These are phyloP conservation scores for Nesoenas mayeri DNA, from an alignment of 2,113 vertebrate species.

Conservation along the genomic window DNA sequence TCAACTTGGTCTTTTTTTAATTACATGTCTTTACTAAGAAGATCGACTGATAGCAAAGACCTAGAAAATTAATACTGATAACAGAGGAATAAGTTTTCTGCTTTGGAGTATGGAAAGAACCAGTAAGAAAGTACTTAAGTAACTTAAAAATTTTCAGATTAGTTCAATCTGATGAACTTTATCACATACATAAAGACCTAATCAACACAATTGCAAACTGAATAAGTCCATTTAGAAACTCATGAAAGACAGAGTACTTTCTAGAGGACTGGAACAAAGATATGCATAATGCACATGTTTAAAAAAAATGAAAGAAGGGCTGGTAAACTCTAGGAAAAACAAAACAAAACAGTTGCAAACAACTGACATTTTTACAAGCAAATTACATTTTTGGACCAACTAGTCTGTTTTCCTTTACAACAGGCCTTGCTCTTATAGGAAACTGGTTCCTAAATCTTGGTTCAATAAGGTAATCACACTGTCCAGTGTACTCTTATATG, in stretches of 20 bases:
- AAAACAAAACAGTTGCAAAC: neutral
- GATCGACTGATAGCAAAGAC: neutral
- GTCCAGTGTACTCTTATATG: neutral
- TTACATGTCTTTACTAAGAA: neutral
- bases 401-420: neutral
- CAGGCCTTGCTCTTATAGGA: neutral
- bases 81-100: neutral
- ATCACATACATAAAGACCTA: neutral
- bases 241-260: neutral
- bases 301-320: neutral
- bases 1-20: neutral
- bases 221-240: neutral
- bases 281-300: neutral
- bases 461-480: neutral
- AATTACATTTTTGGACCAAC: neutral
- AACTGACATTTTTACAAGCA: neutral
- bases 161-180: neutral
- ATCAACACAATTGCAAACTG: neutral
- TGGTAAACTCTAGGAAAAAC: neutral
- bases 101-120: neutral
- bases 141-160: neutral
- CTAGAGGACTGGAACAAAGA: neutral
- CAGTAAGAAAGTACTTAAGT: neutral
- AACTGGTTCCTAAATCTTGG: neutral
- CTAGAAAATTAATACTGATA: neutral